Evolutionary conservation across 2,797 vertebrate genomes (phyloP).

Genomic region (Diplodus sargus): DNA sequence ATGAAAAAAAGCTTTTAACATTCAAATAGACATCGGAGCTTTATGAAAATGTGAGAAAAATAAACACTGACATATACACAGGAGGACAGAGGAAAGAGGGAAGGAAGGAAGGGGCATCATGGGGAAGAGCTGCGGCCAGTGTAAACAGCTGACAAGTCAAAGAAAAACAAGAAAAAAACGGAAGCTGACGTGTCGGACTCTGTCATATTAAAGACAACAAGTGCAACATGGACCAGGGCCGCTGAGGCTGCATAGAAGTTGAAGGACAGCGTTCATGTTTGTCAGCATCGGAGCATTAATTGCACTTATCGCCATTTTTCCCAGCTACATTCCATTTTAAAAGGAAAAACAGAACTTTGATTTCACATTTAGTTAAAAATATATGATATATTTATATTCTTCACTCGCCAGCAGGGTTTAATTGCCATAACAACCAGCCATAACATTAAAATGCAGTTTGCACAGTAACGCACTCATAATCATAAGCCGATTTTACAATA

Average conservation of each 20-base stretch:
- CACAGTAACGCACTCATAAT: not conserved
- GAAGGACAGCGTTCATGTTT: constrained; percentile 1
- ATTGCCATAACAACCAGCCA: no score
- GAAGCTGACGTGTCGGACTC: constrained; percentile 14
- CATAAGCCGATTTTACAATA: not conserved
- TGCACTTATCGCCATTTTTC: not conserved
- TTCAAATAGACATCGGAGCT: not conserved
- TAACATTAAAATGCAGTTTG: not conserved
- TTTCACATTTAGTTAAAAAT: not conserved
- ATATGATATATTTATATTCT: not conserved
- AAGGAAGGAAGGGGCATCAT: constrained; percentile 43
- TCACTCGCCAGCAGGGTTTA: not conserved
- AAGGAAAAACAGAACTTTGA: no score
- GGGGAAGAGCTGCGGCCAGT: constrained; percentile 46
- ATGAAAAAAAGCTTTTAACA: no score
- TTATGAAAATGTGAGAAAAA: constrained; percentile 4
- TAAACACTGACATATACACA: not conserved
- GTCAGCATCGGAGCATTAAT: not conserved
- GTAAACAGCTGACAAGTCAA: constrained; percentile 15
- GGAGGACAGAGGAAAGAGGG: constrained; percentile 45
- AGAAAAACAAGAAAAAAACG: constrained; percentile 20
- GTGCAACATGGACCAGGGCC: constrained; percentile 12
- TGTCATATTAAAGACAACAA: constrained; percentile 29
- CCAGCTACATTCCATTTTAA: not conserved
- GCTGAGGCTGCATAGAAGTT: constrained; percentile 7